Evolutionary conservation across 2,113 vertebrate species (phyloP).

Genomic region (Etheostoma cragini): DNA sequence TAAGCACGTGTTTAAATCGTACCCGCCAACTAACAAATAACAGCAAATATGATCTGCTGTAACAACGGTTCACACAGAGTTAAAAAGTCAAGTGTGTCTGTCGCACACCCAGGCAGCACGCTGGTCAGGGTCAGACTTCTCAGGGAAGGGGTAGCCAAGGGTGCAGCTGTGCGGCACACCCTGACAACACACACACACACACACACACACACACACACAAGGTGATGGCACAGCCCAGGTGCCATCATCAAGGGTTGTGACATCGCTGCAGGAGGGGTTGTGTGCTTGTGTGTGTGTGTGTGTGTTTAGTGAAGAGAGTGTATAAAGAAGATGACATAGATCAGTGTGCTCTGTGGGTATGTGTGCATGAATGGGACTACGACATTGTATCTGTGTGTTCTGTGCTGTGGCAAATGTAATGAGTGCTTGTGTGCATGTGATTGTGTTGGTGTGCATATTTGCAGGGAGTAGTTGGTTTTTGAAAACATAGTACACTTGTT

Average conservation of each 20-base stretch:
- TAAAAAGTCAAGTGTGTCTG: neutral
- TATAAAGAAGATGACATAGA: neutral
- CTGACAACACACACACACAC: constrained; percentile 6
- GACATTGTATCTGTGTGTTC: no score
- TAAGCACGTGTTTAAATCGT: neutral
- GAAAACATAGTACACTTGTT: neutral
- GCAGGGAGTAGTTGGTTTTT: neutral
- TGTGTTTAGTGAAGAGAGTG: neutral
- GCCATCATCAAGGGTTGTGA: constrained; percentile 36
- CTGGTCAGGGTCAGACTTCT: constrained; percentile 22
- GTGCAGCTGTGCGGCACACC: constrained; percentile 52
- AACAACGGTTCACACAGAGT: neutral
- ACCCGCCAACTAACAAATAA: neutral
- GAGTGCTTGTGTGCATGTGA: neutral
- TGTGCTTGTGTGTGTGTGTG: neutral
- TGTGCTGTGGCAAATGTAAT: no score
- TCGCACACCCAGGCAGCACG: neutral
- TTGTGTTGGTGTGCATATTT: neutral
- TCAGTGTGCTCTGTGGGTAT: neutral
- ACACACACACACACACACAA: constrained; percentile 18
- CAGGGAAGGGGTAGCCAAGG: constrained; percentile 31
- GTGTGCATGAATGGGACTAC: neutral
- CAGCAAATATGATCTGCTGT: neutral
- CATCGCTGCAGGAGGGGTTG: constrained; percentile 39
- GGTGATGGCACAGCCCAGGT: constrained; percentile 25